Conservation (phyloP, 35 echinoderm and acorn worm genomes). For the Eucidaris tribuloides region DNA sequence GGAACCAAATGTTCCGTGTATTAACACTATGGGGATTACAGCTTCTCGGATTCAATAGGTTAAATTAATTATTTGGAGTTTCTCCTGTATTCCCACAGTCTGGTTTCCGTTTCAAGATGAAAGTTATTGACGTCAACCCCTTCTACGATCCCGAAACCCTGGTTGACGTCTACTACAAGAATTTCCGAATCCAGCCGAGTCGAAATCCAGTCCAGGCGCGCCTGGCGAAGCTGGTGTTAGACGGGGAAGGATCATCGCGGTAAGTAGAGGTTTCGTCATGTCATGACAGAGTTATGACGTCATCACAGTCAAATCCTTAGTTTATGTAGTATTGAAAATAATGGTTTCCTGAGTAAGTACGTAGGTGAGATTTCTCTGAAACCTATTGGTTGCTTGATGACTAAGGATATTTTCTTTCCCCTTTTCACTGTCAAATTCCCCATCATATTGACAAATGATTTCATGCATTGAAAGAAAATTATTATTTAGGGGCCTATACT, state of each 20-base stretch:
- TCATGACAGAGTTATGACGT: background rate
- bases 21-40: no score
- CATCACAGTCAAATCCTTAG: background rate
- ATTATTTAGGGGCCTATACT: no score
- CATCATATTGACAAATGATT: no score
- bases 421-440: background rate
- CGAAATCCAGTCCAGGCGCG: background rate
- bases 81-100: background rate
- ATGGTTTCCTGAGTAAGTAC: background rate
- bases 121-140: background rate
- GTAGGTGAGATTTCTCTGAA: background rate
- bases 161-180: background rate
- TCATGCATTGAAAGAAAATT: no score
- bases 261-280: background rate
- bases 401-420: background rate
- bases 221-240: background rate
- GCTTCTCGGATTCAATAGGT: no score
- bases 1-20: no score
- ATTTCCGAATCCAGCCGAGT: background rate
- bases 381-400: background rate
- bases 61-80: no score
- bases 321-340: background rate
- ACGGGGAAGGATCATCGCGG: background rate
- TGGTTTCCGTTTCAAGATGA: conserved; percentile 9
- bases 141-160: conserved; percentile 7